Evolutionary conservation across 1,140 invertebrate species (phyloP).

Genomic region (Lepidurus apus): DNA sequence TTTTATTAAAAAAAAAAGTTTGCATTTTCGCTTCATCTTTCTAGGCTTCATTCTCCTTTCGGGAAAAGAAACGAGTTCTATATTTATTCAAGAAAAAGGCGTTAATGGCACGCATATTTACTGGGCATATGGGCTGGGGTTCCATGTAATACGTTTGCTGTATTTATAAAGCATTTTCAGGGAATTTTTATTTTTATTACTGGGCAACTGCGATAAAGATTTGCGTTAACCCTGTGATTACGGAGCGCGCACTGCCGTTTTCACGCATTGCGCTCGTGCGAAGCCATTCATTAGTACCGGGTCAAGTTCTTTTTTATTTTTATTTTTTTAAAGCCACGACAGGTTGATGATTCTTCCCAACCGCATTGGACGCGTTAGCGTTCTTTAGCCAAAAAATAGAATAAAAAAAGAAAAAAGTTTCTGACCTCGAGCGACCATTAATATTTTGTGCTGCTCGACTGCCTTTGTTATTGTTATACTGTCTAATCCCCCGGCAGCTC

Average conservation of each 20-base stretch:
- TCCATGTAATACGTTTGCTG: neutral
- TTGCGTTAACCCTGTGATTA: conserved; percentile 13
- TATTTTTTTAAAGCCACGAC: neutral
- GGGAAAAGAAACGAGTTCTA: neutral
- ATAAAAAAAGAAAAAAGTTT: neutral
- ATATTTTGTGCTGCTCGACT: no score
- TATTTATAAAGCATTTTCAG: neutral
- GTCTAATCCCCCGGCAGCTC: no score
- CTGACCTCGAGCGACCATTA: no score
- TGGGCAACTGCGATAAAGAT: neutral
- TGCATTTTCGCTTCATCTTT: no score
- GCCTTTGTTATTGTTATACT: no score
- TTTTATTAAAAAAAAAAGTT: neutral
- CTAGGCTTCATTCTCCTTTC: no score
- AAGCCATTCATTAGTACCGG: conserved; percentile 3
- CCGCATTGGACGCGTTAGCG: no score
- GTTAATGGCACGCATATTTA: conserved; percentile 19
- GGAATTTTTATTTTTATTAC: conserved; percentile 11
- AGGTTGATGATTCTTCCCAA: neutral
- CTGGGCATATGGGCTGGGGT: neutral
- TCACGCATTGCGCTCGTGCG: conserved; percentile 16
- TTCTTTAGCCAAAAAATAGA: neutral
- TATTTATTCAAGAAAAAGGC: conserved; percentile 20
- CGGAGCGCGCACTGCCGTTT: conserved; percentile 12
- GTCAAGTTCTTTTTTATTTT: neutral